Evolutionary conservation across 2,888 invertebrate species (phyloP).

Genomic region (Hydropsyche betteni): DNA sequence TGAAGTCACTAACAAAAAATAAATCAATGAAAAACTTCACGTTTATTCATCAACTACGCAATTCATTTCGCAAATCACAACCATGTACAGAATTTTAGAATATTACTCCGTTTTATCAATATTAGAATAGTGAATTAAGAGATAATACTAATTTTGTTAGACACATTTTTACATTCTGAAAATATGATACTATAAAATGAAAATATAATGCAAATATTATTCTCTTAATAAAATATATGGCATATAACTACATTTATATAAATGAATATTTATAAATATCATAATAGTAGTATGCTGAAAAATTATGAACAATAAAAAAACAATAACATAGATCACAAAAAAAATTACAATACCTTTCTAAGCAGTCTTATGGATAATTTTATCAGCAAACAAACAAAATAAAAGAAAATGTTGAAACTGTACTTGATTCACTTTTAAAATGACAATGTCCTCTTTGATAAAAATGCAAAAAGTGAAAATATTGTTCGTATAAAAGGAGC

Average conservation of each 20-base stretch:
- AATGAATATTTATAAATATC: slow-evolving; percentile 31
- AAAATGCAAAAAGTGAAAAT: slow-evolving; percentile 23
- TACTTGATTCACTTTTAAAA: not conserved
- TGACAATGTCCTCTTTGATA: slow-evolving; percentile 24
- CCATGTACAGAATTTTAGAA: slow-evolving; percentile 26
- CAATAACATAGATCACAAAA: slow-evolving; percentile 30
- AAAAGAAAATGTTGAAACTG: slow-evolving; percentile 23
- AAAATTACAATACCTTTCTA: slow-evolving; percentile 29
- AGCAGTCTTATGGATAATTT: slow-evolving; percentile 32
- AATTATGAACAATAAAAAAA: slow-evolving; percentile 28
- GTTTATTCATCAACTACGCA: not conserved
- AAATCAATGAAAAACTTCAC: not conserved
- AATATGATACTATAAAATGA: slow-evolving; percentile 3
- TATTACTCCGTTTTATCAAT: slow-evolving; percentile 11
- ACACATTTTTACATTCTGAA: slow-evolving; percentile 7
- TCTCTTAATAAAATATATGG: slow-evolving; percentile 27
- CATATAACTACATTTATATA: slow-evolving; percentile 24
- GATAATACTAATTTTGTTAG: slow-evolving; percentile 14
- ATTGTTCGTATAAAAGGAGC: slow-evolving; percentile 29
- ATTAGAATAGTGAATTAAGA: slow-evolving; percentile 15
- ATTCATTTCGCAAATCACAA: slow-evolving; percentile 18
- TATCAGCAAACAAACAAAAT: slow-evolving; percentile 28
- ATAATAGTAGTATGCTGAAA: slow-evolving; percentile 31
- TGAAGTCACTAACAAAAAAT: not conserved
- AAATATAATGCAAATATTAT: slow-evolving; percentile 26